Evolutionary conservation across 1,140 invertebrate species (phyloP).

Genomic region (Zaprionus taronus): DNA sequence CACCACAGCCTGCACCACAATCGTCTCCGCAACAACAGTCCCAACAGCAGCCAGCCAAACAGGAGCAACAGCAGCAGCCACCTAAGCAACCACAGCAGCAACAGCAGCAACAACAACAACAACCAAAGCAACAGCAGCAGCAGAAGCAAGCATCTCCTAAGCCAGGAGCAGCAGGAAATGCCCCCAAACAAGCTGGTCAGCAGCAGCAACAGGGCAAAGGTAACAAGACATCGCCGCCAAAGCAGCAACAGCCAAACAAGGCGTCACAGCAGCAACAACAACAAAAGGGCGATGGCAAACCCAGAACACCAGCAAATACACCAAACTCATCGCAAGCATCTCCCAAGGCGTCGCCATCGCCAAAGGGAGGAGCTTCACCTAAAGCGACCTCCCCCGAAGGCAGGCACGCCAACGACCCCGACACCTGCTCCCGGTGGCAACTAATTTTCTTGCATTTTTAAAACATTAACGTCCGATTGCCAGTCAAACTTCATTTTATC

Average conservation of each 20-base stretch:
- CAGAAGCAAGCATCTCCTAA: constrained; percentile 40
- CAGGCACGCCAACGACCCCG: constrained; percentile 46
- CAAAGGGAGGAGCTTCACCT: constrained; percentile 48
- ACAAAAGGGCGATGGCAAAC: constrained; percentile 36
- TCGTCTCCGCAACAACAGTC: constrained; percentile 19
- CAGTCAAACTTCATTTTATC: not conserved
- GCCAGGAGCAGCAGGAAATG: constrained; percentile 27
- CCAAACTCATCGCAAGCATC: constrained; percentile 50
- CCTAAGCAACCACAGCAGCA: constrained; percentile 15
- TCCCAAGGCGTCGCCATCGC: constrained; percentile 50
- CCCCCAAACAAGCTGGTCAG: constrained; percentile 18
- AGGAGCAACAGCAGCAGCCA: not conserved
- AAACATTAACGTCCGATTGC: constrained; percentile 18
- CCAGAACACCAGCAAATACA: constrained; percentile 55
- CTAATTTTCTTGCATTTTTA: constrained; percentile 64
- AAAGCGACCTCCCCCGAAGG: constrained; percentile 57
- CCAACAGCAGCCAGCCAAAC: not conserved
- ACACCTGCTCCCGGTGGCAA: constrained; percentile 39
- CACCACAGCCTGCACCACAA: not conserved
- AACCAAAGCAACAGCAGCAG: constrained; percentile 2
- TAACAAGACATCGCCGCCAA: constrained; percentile 60
- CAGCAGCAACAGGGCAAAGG: constrained; percentile 42
- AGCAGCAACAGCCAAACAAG: constrained; percentile 45
- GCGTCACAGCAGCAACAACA: constrained; percentile 32
- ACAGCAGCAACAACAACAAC: constrained; percentile 23